Base-by-base conservation (phyloP, 30 jellyfish, hydroid and myxozoan genomes). In the Cassiopea andromeda region DNA sequence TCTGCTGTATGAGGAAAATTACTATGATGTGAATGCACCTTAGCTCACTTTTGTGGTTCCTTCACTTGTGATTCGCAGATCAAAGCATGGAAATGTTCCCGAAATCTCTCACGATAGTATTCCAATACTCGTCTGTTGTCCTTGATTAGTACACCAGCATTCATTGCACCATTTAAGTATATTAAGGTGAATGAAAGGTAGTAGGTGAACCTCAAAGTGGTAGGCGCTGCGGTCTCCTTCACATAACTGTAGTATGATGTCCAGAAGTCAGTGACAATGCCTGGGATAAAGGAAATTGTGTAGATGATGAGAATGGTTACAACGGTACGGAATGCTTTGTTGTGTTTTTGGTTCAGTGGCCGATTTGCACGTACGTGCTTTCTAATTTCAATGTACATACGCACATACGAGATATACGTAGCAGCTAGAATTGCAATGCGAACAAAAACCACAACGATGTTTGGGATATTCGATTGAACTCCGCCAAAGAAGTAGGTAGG, bases 401-500 rank as follows among this genome's bases (percentile, higher is more conserved):
- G 83, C 44, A 75, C 44, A 16, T 85, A 85, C 57, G 60, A 77
- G 77, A 60, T 46, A 67, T 57, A 74, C 13, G 75, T 71, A 4
- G 81, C 44, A 64, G 60, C 17, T 48, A 69, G 45, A 47, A 77
- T 76, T 10, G 77, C 1, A 14, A 50, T 7, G 44, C 93, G 93
- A 43, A 77, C 66, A 15, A 61, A 2, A 74, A 75, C 69, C 93
- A 85, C 75, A 9, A 66, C 1, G 7, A 74, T 15, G 75, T 85
- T 85, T 2, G 94, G 90, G 38, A 69, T 45, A 38, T 7, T 78
- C 3, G 94, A 64, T 1, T 44, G 45, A 48, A 69, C 73, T 9
- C 18, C 47, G 10, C 85, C 94, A 73, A 87, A 87, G 90, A 87
- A 87, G 57, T 77, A 87, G 9, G 86, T 64, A 1, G 94, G 17